Evolutionary conservation across 2,113 vertebrate genomes (phyloP).

Genomic region (Colius striatus): DNA sequence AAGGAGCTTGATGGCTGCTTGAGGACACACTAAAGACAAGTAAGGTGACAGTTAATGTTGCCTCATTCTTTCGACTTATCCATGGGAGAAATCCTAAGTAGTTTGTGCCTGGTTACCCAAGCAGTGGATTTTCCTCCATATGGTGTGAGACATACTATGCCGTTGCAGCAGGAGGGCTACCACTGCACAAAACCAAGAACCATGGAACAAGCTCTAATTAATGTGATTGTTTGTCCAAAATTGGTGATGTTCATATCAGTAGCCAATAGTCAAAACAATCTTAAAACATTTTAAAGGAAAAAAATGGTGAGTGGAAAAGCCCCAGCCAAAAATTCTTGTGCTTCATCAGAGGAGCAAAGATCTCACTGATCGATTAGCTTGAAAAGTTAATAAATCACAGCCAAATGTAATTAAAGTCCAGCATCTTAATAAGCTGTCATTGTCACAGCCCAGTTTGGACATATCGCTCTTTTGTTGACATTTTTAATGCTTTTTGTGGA

Average conservation of each 20-base stretch:
- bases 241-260: not conserved
- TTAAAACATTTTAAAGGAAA: not conserved
- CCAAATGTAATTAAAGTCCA: not conserved
- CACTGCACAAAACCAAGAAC: not conserved
- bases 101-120: not conserved
- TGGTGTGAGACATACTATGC: not conserved
- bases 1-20: not conserved
- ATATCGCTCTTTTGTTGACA: not conserved
- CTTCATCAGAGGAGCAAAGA: not conserved
- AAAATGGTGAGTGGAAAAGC: rapidly evolving
- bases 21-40: not conserved
- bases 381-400: not conserved
- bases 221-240: not conserved
- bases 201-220: not conserved
- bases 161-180: not conserved
- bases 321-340: not conserved
- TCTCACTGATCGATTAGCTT: not conserved
- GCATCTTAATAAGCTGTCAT: not conserved
- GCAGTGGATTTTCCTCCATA: not conserved
- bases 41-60: not conserved
- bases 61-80: not conserved
- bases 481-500: conserved; percentile 34
- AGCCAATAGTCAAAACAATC: not conserved
- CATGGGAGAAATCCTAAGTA: not conserved
- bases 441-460: not conserved